Conservation (phyloP, 2,113 vertebrate species). For the Rhinoderma darwinii region DNA sequence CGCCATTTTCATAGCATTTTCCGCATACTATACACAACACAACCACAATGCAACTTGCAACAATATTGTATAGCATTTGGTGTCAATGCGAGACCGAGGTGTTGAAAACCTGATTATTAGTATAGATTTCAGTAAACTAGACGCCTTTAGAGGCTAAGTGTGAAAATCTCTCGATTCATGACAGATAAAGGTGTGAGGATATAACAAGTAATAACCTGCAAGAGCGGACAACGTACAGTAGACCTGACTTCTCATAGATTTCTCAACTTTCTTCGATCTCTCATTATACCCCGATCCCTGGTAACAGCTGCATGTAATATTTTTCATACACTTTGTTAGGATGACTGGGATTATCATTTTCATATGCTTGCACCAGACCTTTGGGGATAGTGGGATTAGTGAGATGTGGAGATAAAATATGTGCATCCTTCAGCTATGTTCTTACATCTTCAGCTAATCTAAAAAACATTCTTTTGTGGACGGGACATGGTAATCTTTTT, state of each 20-base stretch:
- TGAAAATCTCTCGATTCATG: conserved; percentile 62
- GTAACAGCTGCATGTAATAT: conserved; percentile 67
- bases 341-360: conserved; percentile 65
- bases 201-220: conserved; percentile 61
- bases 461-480: conserved; percentile 41
- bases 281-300: background rate
- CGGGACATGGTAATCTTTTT: conserved; percentile 26
- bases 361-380: conserved; percentile 61
- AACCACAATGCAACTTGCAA: background rate
- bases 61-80: conserved; percentile 56
- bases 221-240: conserved; percentile 58
- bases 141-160: conserved; percentile 62
- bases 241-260: conserved; percentile 10
- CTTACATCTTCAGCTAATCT: conserved; percentile 47
- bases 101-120: conserved; percentile 66
- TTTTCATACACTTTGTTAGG: conserved; percentile 64
- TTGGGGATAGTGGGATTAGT: conserved; percentile 43
- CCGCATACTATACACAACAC: background rate
- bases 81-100: conserved; percentile 60
- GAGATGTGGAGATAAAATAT: conserved; percentile 49
- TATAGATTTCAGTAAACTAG: conserved; percentile 57
- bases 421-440: conserved; percentile 45
- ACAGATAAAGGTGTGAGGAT: conserved; percentile 65
- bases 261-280: conserved; percentile 29
- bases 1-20: background rate